Evolutionary conservation across 2,113 vertebrate species (phyloP), one percentile per base, ranked within the genome.

Genomic region (Vanacampus margaritifer): DNA sequence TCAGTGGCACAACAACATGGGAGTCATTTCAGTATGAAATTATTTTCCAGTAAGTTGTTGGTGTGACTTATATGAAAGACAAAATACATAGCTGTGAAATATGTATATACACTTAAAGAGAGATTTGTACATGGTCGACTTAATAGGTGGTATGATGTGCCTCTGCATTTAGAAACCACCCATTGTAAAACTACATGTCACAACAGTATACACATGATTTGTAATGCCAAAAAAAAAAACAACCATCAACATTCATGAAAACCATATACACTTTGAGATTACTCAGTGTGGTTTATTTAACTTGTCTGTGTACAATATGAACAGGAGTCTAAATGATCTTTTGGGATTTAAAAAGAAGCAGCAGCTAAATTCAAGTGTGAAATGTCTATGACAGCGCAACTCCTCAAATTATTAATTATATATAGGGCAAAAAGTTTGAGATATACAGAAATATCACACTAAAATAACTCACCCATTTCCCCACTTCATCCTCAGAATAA

Each of bases 291-390:
- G 77, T 90, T 90, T 89, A 89, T 89, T 90, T 83, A 74, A 75
- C 69, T 77, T 74, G 75, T 79, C 71, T 85, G 87, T 88, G 79
- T 89, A 90, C 84, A 90, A 77, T 88, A 87, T 88, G 83, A 88
- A 85, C 84, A 89, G 77, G 83, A 84, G 76, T 83, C 76, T 84
- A 81, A 80, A 82, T 65, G 67, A 80, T 83, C n/a, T 68, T 65
- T 57, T 6, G 59, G 64, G 71, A 57, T 39, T 24, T 53, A 1
- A 36, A 75, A 76, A n/a, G n/a, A n/a, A n/a, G n/a, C n/a, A n/a
- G n/a, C n/a, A n/a, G 66, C 71, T 63, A 65, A 73, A 83, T 79
- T 74, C 70, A 72, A 61, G 43, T 79, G 71, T 62, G 70, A 79
- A 43, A 21, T 1, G 32, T 41, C 62, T 58, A 26, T n/a, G 39